Base-by-base conservation (phyloP, 1,140 invertebrate species). In the Potamilus streckersoni region DNA sequence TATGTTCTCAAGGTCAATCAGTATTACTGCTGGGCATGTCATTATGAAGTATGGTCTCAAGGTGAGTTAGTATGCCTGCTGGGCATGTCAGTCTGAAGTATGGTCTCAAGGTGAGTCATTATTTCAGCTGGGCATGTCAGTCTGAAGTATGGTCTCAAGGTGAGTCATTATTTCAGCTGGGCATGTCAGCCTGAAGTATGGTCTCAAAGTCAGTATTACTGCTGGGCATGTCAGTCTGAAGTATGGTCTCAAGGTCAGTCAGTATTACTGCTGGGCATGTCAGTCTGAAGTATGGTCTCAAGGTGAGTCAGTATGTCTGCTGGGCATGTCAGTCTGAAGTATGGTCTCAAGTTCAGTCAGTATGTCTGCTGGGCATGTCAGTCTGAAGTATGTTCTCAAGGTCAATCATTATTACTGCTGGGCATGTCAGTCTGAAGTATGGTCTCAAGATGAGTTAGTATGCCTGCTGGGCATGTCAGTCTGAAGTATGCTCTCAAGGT, bases 261-360 rank as follows among this genome's bases (percentile, higher is more conserved):
- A 99, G 98, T 88, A 97, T 99, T 95, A 93, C 96, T 62, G 95
- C 97, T 77, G 97, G 97, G 4, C 95, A 97, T 82, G 94, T 99
- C 67, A 97, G 96, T 88, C 96, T 98, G 70, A 94, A 94, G 84
- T 95, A 96, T 91, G 95, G 95, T n/a, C n/a, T n/a, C n/a, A n/a
- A n/a, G n/a, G n/a, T n/a, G n/a, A n/a, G n/a, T n/a, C 73, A 99
- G 98, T 88, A 97, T 99, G 95, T 93, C 96, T 62, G 95, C 97
- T 77, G 97, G 97, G 4, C 95, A 97, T 82, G 94, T 99, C 67
- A 97, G 96, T 88, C 96, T 98, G 70, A n/a, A n/a, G n/a, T n/a
- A n/a, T n/a, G n/a, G n/a, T n/a, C n/a, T n/a, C n/a, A n/a, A n/a
- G n/a, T n/a, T n/a, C n/a, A n/a, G 93, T 95, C 73, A 99, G 98